Evolutionary conservation across 2,797 vertebrate species (phyloP), one percentile per base, ranked within the genome.

Genomic region (Danio kyathit): DNA sequence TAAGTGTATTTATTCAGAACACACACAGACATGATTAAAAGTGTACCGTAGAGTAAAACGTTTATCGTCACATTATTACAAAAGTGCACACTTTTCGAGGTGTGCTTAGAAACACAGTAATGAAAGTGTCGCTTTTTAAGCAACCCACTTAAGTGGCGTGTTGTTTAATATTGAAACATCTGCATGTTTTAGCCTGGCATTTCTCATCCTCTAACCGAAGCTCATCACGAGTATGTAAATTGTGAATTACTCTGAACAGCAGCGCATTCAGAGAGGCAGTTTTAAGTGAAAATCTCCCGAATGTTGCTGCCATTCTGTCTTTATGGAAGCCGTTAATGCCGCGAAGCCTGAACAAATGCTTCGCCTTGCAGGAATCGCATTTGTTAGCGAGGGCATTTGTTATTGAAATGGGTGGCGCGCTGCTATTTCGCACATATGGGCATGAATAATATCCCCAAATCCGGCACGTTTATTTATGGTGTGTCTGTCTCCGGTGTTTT

Each of bases 381-480:
- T 84, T 82, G 79, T 79, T 82, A 81, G 57, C 43, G 80, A 82
- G 61, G 79, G 79, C 67, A 80, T 82, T 86, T 82, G 73, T 79
- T 84, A 80, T 82, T 79, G 80, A 84, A 86, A 84, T 80, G 76
- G 73, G 77, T 67, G 81, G 82, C 59, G 46, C 40, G 81, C 66
- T 74, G 80, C 85, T 86, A 82, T 82, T 86, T 84, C 77, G 80
- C 70, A 86, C 82, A 82, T 86, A 84, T 84, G 73, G 77, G 64
- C 77, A 79, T 82, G 74, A 84, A 86, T 84, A 86, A 86, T 84
- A 80, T 69, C 49, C 61, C 63, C 61, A 82, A 84, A 76, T 84
- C 56, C 80, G 10, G 67, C 63, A 44, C 74, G 82, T 76, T 86
- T 86, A 82, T 86, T 86, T 82, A 86, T 82, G 70, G 57, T 17